These are phyloP conservation scores for Gorsachius magnificus DNA, from an alignment of 2,797 vertebrate species.

Conservation along the genomic window DNA sequence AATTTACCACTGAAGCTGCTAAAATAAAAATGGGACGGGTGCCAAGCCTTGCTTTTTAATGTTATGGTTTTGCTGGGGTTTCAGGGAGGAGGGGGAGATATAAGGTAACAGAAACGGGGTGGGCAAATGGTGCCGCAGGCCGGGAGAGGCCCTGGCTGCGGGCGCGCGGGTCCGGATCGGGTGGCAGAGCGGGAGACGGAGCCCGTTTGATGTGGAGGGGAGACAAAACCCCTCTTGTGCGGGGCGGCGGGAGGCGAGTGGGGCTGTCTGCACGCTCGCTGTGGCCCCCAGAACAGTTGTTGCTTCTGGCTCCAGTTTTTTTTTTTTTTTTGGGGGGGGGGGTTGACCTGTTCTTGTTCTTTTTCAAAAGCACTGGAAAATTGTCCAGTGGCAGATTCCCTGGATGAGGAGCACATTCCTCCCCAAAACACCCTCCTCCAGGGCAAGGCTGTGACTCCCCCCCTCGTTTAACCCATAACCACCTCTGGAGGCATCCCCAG, in stretches of 20 bases:
- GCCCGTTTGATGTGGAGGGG: neutral
- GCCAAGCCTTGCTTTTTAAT: slow-evolving; percentile 50
- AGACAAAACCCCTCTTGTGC: slow-evolving; percentile 45
- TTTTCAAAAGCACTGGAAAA: neutral
- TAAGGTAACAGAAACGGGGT: neutral
- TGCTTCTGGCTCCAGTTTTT: slow-evolving; percentile 7
- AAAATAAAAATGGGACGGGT: neutral
- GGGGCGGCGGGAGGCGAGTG: neutral
- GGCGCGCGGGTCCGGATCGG: neutral
- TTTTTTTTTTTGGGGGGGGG: no score
- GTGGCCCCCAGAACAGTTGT: slow-evolving; percentile 40
- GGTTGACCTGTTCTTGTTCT: neutral
- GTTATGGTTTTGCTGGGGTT: slow-evolving; percentile 34
- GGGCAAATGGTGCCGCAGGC: neutral
- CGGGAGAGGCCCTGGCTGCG: neutral
- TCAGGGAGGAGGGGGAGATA: neutral
- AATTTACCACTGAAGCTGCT: slow-evolving; percentile 56
- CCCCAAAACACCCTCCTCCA: neutral
- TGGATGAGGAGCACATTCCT: neutral
- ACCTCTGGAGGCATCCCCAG: neutral
- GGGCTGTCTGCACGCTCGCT: neutral
- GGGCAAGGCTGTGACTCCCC: neutral
- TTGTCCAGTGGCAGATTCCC: neutral
- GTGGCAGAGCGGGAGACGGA: neutral
- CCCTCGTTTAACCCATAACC: neutral